These are phyloP conservation scores for Grantiella picta DNA, from an alignment of 2,113 vertebrate species.

Conservation along the genomic window DNA sequence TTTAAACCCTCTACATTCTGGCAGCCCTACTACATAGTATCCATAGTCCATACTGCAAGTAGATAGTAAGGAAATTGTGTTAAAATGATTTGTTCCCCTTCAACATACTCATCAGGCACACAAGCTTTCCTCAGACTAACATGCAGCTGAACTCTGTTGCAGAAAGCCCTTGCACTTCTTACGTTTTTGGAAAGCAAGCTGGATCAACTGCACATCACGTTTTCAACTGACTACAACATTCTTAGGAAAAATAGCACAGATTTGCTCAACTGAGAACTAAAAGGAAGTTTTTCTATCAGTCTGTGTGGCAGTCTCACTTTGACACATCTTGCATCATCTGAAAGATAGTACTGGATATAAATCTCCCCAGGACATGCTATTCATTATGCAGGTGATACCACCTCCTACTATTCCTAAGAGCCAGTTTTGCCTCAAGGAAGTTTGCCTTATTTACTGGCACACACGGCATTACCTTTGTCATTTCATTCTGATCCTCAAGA, in stretches of 20 bases:
- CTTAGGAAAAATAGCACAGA: neutral
- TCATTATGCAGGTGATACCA: neutral
- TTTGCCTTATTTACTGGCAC: slow-evolving; percentile 31
- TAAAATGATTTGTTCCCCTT: slow-evolving; percentile 70
- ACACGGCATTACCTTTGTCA: slow-evolving; percentile 8
- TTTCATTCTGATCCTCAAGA: slow-evolving; percentile 44
- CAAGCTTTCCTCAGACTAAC: slow-evolving; percentile 55
- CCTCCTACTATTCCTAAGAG: slow-evolving; percentile 36
- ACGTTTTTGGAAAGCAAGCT: slow-evolving; percentile 55
- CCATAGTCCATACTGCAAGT: slow-evolving; percentile 26
- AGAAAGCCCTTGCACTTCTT: slow-evolving; percentile 3
- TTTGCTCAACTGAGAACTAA: slow-evolving; percentile 54
- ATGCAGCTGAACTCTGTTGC: slow-evolving; percentile 27
- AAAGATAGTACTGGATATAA: slow-evolving; percentile 13
- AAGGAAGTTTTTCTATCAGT: slow-evolving; percentile 35
- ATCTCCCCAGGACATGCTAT: slow-evolving; percentile 48
- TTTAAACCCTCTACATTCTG: neutral
- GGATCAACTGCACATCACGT: slow-evolving; percentile 29
- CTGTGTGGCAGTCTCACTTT: slow-evolving; percentile 52
- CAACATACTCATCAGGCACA: slow-evolving; percentile 61
- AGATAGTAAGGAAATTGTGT: slow-evolving; percentile 43
- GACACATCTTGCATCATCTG: slow-evolving; percentile 27
- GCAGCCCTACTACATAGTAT: neutral
- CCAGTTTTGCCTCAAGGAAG: slow-evolving; percentile 44
- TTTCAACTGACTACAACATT: slow-evolving; percentile 47